A percentile compares a stretch with the other conserved stretches of the same genome.
phyloP scores from a whole-genome alignment of 1,140 invertebrate species.

The Lethrus apterus region DNA sequence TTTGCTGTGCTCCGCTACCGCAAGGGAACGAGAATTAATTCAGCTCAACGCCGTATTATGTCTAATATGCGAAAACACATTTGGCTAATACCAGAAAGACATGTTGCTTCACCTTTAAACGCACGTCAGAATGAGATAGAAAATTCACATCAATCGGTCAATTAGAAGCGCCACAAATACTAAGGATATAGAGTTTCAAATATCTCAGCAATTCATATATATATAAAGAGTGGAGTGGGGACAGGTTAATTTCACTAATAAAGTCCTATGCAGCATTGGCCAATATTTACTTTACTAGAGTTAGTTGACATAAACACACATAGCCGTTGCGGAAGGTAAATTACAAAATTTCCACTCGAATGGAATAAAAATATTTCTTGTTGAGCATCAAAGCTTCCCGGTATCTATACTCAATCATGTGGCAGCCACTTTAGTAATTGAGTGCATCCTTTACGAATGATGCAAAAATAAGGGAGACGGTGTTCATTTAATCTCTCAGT shows the following conservation, averaged over 20 bases:
- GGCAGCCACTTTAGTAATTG: conserved; percentile 32
- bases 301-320: conserved; percentile 37
- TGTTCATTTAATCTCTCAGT: conserved; percentile 29
- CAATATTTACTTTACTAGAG: conserved; percentile 38
- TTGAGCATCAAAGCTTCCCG: conserved; percentile 19
- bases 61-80: conserved; percentile 42
- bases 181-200: too few species aligned
- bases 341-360: conserved; percentile 33
- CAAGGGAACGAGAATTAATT: conserved; percentile 39
- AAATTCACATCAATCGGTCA: too few species aligned
- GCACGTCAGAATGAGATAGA: too few species aligned
- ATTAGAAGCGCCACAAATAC: too few species aligned
- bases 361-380: conserved; percentile 25
- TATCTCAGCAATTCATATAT: too few species aligned
- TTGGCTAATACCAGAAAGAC: conserved; percentile 40
- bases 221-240: conserved; percentile 5
- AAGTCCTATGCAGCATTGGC: conserved; percentile 28
- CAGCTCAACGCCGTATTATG: conserved; percentile 37
- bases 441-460: conserved; percentile 24
- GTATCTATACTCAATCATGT: conserved; percentile 29
- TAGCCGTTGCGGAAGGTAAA: conserved; percentile 30
- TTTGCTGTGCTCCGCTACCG: conserved; percentile 36
- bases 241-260: conserved; percentile 34
- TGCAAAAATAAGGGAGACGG: conserved; percentile 21
- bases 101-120: too few species aligned